Percentiles rank a stretch among this genome's conserved stretches.
Conservation (phyloP, 2,113 vertebrate species). For the Clarias batrachus region DNA sequence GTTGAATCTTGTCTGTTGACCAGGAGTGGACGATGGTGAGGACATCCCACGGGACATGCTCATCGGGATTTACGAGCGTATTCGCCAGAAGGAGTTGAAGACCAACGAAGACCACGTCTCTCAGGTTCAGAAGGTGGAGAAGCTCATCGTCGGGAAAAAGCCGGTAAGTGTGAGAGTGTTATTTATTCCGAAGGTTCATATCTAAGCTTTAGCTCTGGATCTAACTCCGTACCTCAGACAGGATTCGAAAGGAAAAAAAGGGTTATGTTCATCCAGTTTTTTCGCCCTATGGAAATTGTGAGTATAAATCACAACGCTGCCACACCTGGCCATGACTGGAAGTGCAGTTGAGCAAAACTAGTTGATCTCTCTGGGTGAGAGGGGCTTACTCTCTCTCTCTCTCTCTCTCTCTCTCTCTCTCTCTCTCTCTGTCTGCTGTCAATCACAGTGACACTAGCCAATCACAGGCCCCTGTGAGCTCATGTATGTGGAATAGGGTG, state of each 20-base stretch:
- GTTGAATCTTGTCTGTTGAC: not conserved
- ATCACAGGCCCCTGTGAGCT: not conserved
- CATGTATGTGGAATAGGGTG: not conserved
- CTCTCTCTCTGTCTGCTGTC: not conserved
- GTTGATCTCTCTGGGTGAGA: not conserved
- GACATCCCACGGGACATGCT: constrained; percentile 94
- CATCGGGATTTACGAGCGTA: constrained; percentile 93
- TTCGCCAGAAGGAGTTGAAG: constrained; percentile 95
- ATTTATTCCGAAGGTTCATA: not conserved
- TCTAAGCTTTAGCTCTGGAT: no score
- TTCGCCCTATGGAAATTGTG: not conserved
- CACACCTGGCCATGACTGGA: not conserved
- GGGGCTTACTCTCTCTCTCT: not conserved
- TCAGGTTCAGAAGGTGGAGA: constrained; percentile 98
- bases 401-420: no score
- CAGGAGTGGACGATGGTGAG: constrained; percentile 95
- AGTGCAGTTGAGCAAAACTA: not conserved
- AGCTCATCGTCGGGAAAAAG: constrained; percentile 97
- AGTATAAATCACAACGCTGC: not conserved
- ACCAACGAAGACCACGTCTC: constrained; percentile 97
- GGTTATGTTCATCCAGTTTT: not conserved
- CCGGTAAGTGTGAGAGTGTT: constrained; percentile 75
- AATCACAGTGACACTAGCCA: not conserved
- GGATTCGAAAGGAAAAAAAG: no score
- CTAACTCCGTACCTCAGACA: not conserved